A percentile compares a stretch with the other conserved stretches of the same genome.
Conservation (phyloP, 2,797 vertebrate species). For the Pseudomugil tenellus region DNA sequence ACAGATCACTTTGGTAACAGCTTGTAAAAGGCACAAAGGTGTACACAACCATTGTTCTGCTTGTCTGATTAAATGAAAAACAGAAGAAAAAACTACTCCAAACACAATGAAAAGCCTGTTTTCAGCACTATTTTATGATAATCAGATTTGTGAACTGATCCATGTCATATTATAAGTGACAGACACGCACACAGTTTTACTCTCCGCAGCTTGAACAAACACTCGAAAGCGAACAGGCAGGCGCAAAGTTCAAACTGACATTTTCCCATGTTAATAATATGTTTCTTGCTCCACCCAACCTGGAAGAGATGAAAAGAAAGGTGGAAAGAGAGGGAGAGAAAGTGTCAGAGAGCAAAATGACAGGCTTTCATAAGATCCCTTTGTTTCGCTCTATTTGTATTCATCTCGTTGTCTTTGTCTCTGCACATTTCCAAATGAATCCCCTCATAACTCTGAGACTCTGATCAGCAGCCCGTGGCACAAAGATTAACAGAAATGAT, state of each 20-base stretch:
- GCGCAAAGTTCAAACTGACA: slow-evolving; percentile 47
- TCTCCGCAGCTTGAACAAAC: slow-evolving; percentile 9
- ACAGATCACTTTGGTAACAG: slow-evolving; percentile 42
- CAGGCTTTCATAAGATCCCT: slow-evolving; percentile 66
- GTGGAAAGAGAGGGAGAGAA: slow-evolving; percentile 37
- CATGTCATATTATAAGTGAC: slow-evolving; percentile 70
- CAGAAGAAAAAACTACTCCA: slow-evolving; percentile 33
- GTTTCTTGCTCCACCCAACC: slow-evolving; percentile 87
- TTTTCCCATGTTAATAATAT: slow-evolving; percentile 83
- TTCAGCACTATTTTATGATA: slow-evolving; percentile 69
- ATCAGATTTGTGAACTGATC: slow-evolving; percentile 77
- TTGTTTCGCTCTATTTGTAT: slow-evolving; percentile 74
- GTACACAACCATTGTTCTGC: slow-evolving; percentile 35
- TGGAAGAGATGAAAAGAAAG: slow-evolving; percentile 63
- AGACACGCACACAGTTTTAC: slow-evolving; percentile 38
- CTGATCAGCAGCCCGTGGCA: slow-evolving; percentile 69
- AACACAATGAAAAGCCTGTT: slow-evolving; percentile 64
- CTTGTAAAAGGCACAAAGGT: slow-evolving; percentile 53
- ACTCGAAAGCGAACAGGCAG: slow-evolving; percentile 15
- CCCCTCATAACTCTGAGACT: slow-evolving; percentile 54
- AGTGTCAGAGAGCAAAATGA: slow-evolving; percentile 57
- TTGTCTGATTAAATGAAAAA: slow-evolving; percentile 50
- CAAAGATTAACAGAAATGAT: slow-evolving; percentile 80
- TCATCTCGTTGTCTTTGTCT: slow-evolving; percentile 66
- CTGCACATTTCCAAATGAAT: slow-evolving; percentile 71